Percentiles rank a stretch among this genome's conserved stretches.
Evolutionary conservation across 2,888 invertebrate genomes (phyloP).

Genomic region (Ophion obscuratus): DNA sequence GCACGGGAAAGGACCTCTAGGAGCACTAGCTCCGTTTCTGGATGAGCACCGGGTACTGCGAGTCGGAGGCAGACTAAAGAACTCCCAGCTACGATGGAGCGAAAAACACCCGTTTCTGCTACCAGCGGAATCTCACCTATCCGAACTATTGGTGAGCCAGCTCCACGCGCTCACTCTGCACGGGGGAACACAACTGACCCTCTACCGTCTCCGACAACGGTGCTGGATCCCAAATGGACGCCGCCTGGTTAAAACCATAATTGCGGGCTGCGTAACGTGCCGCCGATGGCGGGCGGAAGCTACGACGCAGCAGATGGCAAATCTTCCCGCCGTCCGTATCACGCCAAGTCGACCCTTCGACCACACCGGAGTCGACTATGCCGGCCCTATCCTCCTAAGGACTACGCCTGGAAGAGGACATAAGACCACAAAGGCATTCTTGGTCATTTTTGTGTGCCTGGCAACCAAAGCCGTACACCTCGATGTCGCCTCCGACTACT

Average conservation of each 20-base stretch:
- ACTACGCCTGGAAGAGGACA: constrained; percentile 54
- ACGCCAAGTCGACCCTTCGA: constrained; percentile 71
- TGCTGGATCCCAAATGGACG: constrained; percentile 74
- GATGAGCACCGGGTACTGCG: background rate
- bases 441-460: constrained; percentile 73
- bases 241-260: constrained; percentile 66
- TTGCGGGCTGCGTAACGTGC: constrained; percentile 75
- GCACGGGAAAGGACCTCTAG: no score
- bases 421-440: constrained; percentile 65
- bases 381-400: constrained; percentile 73
- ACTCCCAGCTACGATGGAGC: constrained; percentile 14
- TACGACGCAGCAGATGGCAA: constrained; percentile 74
- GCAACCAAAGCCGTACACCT: constrained; percentile 71
- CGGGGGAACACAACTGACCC: constrained; percentile 64
- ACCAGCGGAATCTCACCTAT: constrained; percentile 6
- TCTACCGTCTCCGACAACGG: no score
- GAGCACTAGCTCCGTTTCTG: background rate
- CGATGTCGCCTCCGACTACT: constrained; percentile 68
- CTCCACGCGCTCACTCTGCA: constrained; percentile 69
- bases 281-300: constrained; percentile 64
- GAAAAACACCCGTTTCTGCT: constrained; percentile 33
- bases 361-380: constrained; percentile 77
- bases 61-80: constrained; percentile 48
- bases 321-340: constrained; percentile 76
- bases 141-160: constrained; percentile 36